Evolutionary conservation across 2,113 vertebrate genomes (phyloP).

Genomic region (Morphnarchus princeps): DNA sequence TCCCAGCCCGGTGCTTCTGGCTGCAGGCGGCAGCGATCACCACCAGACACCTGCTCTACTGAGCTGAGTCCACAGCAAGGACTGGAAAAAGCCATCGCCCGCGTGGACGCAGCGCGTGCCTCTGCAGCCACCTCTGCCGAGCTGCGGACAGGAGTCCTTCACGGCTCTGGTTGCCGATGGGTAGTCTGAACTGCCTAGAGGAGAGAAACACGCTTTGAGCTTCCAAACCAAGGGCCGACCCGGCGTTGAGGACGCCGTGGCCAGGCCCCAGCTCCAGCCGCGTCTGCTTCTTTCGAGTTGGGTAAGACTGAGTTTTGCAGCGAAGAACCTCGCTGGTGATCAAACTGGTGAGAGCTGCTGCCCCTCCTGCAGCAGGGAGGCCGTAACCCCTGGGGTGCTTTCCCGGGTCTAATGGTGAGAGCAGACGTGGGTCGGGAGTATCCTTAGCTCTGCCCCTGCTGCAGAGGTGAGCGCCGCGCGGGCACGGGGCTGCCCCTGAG

Average conservation of each 20-base stretch:
- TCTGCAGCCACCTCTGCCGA: background rate
- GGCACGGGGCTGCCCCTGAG: background rate
- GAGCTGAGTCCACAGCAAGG: fast-evolving
- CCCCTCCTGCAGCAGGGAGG: background rate
- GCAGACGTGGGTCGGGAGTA: background rate
- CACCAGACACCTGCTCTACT: background rate
- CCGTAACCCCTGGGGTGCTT: background rate
- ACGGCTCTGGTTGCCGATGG: background rate
- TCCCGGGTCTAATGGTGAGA: background rate
- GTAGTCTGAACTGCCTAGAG: background rate
- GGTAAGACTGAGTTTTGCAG: background rate
- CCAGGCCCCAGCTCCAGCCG: background rate
- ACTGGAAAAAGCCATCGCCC: fast-evolving
- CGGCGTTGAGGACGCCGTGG: fast-evolving
- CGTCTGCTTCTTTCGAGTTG: background rate
- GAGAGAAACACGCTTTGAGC: background rate
- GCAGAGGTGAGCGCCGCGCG: background rate
- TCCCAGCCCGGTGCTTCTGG: background rate
- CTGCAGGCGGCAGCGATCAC: background rate
- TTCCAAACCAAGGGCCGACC: background rate
- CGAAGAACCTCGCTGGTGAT: background rate
- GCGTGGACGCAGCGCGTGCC: background rate
- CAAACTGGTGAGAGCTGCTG: background rate
- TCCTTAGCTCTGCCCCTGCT: background rate
- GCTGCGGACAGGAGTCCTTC: background rate